These are phyloP conservation scores for Syngnathus rostellatus DNA, from an alignment of 2,797 vertebrate genomes.

Conservation along the genomic window DNA sequence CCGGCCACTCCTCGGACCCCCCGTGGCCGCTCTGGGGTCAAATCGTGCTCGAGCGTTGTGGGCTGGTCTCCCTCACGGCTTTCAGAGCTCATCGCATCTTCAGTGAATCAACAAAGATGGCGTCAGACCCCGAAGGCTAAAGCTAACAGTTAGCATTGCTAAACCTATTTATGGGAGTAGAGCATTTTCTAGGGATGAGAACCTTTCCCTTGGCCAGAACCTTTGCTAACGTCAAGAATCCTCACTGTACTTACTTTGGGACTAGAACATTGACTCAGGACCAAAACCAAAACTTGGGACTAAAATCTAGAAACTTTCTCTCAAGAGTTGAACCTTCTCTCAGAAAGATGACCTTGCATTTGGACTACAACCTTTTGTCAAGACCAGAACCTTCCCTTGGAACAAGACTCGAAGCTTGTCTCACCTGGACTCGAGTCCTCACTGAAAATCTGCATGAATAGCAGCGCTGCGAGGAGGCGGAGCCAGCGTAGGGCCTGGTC, in stretches of 20 bases:
- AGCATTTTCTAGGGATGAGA: too few relatives aligned
- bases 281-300: not conserved
- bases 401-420: not conserved
- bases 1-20: constrained; percentile 17
- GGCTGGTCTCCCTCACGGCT: constrained; percentile 20
- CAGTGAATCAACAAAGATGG: not conserved
- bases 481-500: constrained; percentile 62
- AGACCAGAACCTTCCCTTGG: not conserved
- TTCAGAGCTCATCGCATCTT: not conserved
- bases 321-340: too few relatives aligned
- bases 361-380: not conserved
- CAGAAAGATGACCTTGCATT: not conserved
- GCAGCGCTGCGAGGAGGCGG: constrained; percentile 53
- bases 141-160: not conserved
- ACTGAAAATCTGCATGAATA: constrained; percentile 69
- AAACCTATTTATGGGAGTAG: not conserved
- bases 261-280: not conserved
- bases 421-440: constrained; percentile 59
- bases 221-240: too few relatives aligned
- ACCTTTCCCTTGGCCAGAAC: too few relatives aligned
- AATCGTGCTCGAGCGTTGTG: not conserved
- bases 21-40: constrained; percentile 25
- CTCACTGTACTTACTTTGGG: not conserved
- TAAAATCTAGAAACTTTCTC: too few relatives aligned
- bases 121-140: not conserved